Evolutionary conservation across 2,113 vertebrate genomes (phyloP).

Genomic region (Ciconia maguari): DNA sequence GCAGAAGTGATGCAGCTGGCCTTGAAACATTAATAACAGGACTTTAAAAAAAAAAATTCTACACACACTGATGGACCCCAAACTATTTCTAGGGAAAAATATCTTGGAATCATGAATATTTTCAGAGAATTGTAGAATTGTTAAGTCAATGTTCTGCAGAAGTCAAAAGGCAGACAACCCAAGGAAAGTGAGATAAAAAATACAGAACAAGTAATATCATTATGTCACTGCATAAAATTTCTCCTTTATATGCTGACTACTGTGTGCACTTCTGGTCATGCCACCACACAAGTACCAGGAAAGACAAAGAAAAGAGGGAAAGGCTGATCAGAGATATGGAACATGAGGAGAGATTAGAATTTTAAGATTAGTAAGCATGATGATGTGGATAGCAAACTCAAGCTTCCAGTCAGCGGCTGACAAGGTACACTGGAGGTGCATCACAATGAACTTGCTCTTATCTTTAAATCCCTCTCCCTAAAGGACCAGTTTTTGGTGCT

Average conservation of each 20-base stretch:
- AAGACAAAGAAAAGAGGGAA: neutral
- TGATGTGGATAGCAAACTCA: neutral
- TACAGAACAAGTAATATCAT: neutral
- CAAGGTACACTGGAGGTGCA: neutral
- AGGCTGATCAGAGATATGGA: neutral
- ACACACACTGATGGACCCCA: neutral
- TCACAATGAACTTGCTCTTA: neutral
- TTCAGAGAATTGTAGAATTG: neutral
- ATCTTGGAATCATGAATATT: neutral
- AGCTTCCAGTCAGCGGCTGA: fast-evolving
- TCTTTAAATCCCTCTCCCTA: neutral
- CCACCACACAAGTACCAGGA: neutral
- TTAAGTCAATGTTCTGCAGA: neutral
- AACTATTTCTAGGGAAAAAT: neutral
- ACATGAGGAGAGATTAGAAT: neutral
- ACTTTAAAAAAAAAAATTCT: neutral
- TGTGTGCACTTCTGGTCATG: fast-evolving
- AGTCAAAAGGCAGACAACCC: neutral
- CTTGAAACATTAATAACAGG: neutral
- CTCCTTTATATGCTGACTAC: neutral
- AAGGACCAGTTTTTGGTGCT: neutral
- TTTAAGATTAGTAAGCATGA: neutral
- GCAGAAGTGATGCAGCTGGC: neutral
- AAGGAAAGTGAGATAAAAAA: neutral
- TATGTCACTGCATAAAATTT: neutral